Conservation (phyloP, 2,888 invertebrate genomes). For the Schizotus pectinicornis region DNA sequence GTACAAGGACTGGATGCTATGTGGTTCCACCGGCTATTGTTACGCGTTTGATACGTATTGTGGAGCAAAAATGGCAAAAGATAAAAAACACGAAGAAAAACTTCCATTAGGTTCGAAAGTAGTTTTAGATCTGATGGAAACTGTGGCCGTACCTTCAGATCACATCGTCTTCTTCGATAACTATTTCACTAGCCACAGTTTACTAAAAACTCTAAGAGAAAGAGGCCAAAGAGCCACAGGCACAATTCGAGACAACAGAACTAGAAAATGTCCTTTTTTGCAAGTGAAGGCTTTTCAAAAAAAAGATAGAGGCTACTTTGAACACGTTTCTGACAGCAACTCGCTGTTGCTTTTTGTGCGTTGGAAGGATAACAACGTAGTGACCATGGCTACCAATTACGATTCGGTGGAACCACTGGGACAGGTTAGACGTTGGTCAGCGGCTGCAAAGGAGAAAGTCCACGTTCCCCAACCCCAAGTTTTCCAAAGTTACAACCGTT, state of each 20-base stretch:
- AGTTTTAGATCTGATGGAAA: no score
- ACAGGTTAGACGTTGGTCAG: no score
- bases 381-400: background rate
- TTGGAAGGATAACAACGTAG: constrained; percentile 2
- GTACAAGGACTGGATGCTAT: constrained; percentile 15
- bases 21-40: no score
- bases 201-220: background rate
- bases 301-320: background rate
- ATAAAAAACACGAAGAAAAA: background rate
- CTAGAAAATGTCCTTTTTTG: background rate
- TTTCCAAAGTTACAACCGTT: background rate
- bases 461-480: no score
- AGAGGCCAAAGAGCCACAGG: background rate
- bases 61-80: no score
- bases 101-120: no score
- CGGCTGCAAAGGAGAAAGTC: no score
- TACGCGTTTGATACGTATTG: no score
- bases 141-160: background rate
- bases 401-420: background rate
- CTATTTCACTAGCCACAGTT: background rate
- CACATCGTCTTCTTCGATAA: background rate
- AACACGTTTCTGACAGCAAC: background rate
- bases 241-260: background rate
- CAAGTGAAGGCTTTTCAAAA: background rate
- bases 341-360: background rate